Evolutionary conservation across 2,888 invertebrate genomes (phyloP), one percentile per base, ranked within the genome.

Genomic region (Cecidostiba fungosa): DNA sequence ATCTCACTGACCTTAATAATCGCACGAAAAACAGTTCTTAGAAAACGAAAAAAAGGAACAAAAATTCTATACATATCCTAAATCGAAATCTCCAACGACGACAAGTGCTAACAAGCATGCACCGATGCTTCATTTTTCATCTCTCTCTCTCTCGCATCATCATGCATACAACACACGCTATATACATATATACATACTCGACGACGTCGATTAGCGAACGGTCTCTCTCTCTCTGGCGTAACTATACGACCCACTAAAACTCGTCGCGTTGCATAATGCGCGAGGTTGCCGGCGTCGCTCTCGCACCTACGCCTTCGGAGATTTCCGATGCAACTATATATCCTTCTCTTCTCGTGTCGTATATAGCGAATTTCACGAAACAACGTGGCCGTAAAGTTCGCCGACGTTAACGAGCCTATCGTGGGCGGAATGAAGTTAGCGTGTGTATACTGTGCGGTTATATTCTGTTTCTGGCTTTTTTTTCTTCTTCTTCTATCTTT

Each of bases 161-260:
- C 54, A 59, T 5, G n/a, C 10, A 8, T 6, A n/a, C 66, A 23
- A 66, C 16, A 26, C n/a, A 59, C 54, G 4, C 6, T 23, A 59
- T 23, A 59, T 59, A 23, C 23, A 59, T 23, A 59, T 59, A 23
- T 23, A 26, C 5, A 29, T 26, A 77, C 14, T 5, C 43, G 19
- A 29, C n/a, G 66, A 62, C 73, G 59, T 77, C 72, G 85, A 87
- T 77, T 77, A 88, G 88, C 86, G 86, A 88, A 87, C 87, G 70
- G 69, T 50, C 72, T 29, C 50, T 39, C 39, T 54, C 54, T 88
- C 54, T 85, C 89, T 92, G 91, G 90, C 90, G 91, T 89, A 92
- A 92, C 92, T 92, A 91, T 92, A 92, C 92, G 92, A 91, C 91
- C 92, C 91, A 92, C 92, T 92, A 92, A 92, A 92, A 92, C 89